Conservation (phyloP, 1,140 invertebrate species). For the Arctopsyche grandis region DNA sequence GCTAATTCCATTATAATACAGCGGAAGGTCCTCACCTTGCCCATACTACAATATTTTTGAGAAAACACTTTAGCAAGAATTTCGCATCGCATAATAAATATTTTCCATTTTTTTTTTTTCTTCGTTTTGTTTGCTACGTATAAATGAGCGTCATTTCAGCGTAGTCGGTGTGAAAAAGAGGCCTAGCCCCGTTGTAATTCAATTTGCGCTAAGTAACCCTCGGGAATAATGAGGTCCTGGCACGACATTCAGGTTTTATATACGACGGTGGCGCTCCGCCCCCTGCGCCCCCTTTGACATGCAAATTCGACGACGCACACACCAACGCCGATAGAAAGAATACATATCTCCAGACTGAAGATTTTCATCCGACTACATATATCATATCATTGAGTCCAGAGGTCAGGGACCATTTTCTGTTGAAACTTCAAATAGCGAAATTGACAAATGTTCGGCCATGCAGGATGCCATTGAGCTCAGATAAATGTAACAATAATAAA, state of each 20-base stretch:
- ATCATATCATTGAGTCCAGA: no score
- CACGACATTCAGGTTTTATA: constrained; percentile 7
- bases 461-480: no score
- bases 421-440: no score
- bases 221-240: constrained; percentile 24
- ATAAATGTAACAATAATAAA: no score
- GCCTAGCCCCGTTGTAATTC: constrained; percentile 12
- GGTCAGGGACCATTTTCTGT: no score
- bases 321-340: constrained; percentile 4
- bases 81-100: not conserved
- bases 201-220: constrained; percentile 34
- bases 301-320: constrained; percentile 10
- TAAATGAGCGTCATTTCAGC: not conserved
- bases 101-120: not conserved
- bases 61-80: no score
- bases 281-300: constrained; percentile 17
- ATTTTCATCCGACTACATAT: not conserved
- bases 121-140: not conserved
- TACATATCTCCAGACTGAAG: no score
- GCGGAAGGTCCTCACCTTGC: no score
- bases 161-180: not conserved
- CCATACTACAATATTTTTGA: no score
- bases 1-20: no score
- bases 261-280: not conserved
- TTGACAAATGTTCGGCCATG: no score